Base-by-base conservation (phyloP, 2,113 vertebrate genomes). In the Hirundichthys speculiger region DNA sequence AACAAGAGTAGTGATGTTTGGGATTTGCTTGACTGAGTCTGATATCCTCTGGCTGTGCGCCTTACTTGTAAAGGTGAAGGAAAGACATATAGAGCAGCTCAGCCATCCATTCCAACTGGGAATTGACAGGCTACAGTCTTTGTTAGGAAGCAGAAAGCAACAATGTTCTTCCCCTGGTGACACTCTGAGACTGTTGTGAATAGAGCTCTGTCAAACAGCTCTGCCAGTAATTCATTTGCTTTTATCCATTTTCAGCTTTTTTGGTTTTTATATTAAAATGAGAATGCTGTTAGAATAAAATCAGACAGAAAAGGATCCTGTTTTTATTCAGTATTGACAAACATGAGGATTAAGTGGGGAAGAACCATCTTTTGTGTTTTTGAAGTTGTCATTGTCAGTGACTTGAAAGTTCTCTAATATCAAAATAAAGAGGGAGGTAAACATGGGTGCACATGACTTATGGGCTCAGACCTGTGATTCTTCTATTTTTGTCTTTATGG, bases 1-100 rank as follows among this genome's bases (percentile, higher is more conserved):
- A 78, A 63, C 63, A 72, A 59, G 30, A n/a, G 15, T 42, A 68
- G 46, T 48, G 63, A 5, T 58, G 63, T 58, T 19, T 50, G 66
- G 22, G 10, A 22, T 52, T 22, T 30, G 47, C 59, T 42, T 24
- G 19, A 59, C 21, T 42, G 48, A 53, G 47, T 48, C 41, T 20
- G 24, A 47, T 62, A 48, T 48, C 7, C 40, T 63, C 52, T 52
- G 34, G 19, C 56, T 51, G 52, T 64, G 46, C 51, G 14, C 27
- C 30, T 47, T 24, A 59, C 15, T 53, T 20, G 59, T 49, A 54
- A 27, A 19, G 10, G 14, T 14, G 24, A 45, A 27, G 40, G 2
- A 25, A 55, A 38, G 34, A 34, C 49, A 46, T 39, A 9, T 19
- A 20, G 16, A n/a, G 13, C 9, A 15, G n/a, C 52, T 54, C 51